A percentile compares a stretch with the other conserved stretches of the same genome.
Conservation (phyloP, 1,140 invertebrate genomes). For the Euura lappo region DNA sequence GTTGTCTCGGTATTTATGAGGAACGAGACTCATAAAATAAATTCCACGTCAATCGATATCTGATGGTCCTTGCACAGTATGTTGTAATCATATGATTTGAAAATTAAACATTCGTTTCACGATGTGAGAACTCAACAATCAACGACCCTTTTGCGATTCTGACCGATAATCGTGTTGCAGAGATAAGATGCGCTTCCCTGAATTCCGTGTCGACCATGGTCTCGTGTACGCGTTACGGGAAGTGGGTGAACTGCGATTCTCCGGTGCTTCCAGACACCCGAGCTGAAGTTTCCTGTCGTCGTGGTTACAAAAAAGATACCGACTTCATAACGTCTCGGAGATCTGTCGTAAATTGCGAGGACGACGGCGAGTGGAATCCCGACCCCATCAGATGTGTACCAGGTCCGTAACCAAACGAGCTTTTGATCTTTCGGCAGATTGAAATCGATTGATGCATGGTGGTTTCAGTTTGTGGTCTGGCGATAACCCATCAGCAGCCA, state of each 20-base stretch:
- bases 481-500: slow-evolving; percentile 22
- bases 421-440: no score
- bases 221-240: slow-evolving; percentile 19
- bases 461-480: slow-evolving; percentile 50
- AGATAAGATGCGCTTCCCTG: slow-evolving; percentile 45
- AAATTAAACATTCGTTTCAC: no score
- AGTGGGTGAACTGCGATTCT: slow-evolving; percentile 32
- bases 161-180: slow-evolving; percentile 33
- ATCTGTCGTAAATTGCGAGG: slow-evolving; percentile 40
- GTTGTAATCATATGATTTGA: no score
- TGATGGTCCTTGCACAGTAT: no score
- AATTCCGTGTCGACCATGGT: slow-evolving; percentile 33
- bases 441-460: no score
- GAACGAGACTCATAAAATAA: no score
- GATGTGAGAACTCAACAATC: no score
- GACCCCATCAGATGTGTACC: slow-evolving; percentile 50
- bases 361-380: slow-evolving; percentile 48
- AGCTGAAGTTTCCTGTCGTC: slow-evolving; percentile 38
- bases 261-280: slow-evolving; percentile 37
- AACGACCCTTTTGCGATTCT: no score
- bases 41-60: no score
- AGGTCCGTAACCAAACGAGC: slow-evolving; percentile 39
- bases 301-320: slow-evolving; percentile 42
- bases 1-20: slow-evolving; percentile 9
- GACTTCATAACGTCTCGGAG: slow-evolving; percentile 20